Conservation (phyloP, 2,888 invertebrate species). For the Apotomis capreana region DNA sequence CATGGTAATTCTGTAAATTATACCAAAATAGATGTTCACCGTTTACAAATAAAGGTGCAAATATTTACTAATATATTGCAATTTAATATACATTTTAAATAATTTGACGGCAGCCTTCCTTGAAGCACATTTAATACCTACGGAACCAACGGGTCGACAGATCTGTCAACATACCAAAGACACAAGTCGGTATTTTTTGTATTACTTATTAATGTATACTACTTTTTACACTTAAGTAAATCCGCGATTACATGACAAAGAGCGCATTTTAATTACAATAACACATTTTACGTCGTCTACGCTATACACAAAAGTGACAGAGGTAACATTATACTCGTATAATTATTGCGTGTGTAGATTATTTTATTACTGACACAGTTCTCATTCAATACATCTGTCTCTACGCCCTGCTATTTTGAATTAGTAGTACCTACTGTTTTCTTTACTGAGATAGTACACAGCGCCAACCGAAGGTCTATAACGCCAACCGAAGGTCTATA, state of each 20-base stretch:
- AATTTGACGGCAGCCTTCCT: not conserved
- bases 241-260: not conserved
- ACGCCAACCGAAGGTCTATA: too few relatives aligned
- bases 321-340: constrained; percentile 1
- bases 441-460: too few relatives aligned
- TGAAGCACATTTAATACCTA: not conserved
- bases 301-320: not conserved
- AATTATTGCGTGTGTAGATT: constrained; percentile 3
- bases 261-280: not conserved
- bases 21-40: constrained; percentile 15
- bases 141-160: not conserved
- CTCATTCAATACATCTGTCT: not conserved
- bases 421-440: too few relatives aligned
- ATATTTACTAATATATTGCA: not conserved
- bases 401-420: too few relatives aligned
- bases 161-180: constrained; percentile 15
- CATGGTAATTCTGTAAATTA: not conserved
- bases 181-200: constrained; percentile 11
- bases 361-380: not conserved
- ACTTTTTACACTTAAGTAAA: not conserved
- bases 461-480: too few relatives aligned
- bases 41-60: not conserved
- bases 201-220: not conserved
- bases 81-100: constrained; percentile 2
- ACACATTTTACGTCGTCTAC: not conserved